Evolutionary conservation across 2,113 vertebrate genomes (phyloP).

Genomic region (Shinisaurus crocodilurus): DNA sequence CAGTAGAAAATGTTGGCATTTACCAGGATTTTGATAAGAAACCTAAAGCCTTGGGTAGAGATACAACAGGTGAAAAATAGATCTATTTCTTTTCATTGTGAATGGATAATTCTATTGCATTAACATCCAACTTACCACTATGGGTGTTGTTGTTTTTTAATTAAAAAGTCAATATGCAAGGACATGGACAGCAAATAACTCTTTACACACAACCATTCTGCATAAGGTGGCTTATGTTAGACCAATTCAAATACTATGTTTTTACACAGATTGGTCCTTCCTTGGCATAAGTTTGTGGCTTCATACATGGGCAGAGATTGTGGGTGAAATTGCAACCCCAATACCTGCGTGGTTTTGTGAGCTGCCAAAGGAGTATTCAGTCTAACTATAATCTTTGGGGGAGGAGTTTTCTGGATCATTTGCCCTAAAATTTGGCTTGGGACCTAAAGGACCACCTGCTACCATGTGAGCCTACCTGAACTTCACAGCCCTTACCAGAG

Average conservation of each 20-base stretch:
- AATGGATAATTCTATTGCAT: background rate
- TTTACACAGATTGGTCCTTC: background rate
- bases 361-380: background rate
- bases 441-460: background rate
- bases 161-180: background rate
- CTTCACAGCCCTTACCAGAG: background rate
- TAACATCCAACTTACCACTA: too few relatives aligned
- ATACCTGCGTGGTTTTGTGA: background rate
- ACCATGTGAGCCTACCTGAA: background rate
- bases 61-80: constrained; percentile 71
- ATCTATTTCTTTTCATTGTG: background rate
- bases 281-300: background rate
- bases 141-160: too few relatives aligned
- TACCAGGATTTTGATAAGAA: constrained; percentile 90
- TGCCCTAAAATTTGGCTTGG: background rate
- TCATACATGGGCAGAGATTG: background rate
- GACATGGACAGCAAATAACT: background rate
- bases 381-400: background rate
- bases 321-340: background rate
- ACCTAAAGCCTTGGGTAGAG: constrained; percentile 67
- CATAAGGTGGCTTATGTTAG: background rate
- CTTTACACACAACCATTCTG: background rate
- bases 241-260: background rate
- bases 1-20: constrained; percentile 85
- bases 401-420: background rate